Evolutionary conservation across 2,113 vertebrate species (phyloP).

Genomic region (Odocoileus hemionus): DNA sequence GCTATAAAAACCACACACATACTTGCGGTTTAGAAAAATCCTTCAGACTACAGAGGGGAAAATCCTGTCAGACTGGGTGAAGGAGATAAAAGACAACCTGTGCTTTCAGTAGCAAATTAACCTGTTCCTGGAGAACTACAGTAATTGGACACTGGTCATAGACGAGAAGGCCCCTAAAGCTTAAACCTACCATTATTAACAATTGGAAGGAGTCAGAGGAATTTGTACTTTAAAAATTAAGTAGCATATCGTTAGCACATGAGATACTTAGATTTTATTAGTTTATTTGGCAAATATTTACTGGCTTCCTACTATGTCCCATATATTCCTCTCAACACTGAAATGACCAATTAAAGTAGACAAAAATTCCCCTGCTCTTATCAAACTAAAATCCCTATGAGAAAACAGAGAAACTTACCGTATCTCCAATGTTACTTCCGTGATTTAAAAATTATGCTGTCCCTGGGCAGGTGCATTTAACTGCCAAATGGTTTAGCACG

Average conservation of each 20-base stretch:
- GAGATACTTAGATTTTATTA: background rate
- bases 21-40: slow-evolving; percentile 67
- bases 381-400: background rate
- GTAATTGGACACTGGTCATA: background rate
- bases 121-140: background rate
- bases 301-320: background rate
- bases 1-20: slow-evolving; percentile 64
- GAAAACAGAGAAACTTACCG: background rate
- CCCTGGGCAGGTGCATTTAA: background rate
- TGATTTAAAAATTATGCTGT: background rate
- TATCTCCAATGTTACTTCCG: background rate
- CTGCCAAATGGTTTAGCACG: background rate
- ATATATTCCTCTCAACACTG: background rate
- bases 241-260: background rate
- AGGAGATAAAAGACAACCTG: slow-evolving; percentile 45
- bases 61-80: slow-evolving; percentile 44
- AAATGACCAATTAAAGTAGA: background rate
- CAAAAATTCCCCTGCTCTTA: background rate
- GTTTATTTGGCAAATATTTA: background rate
- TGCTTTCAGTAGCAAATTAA: slow-evolving; percentile 48
- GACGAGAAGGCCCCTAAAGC: background rate
- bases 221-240: background rate
- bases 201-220: background rate
- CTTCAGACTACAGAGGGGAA: slow-evolving; percentile 26
- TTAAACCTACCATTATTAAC: background rate